Percentiles rank a stretch among this genome's conserved stretches.
Conservation (phyloP, 2,113 vertebrate species). For the Parotia lawesii region DNA sequence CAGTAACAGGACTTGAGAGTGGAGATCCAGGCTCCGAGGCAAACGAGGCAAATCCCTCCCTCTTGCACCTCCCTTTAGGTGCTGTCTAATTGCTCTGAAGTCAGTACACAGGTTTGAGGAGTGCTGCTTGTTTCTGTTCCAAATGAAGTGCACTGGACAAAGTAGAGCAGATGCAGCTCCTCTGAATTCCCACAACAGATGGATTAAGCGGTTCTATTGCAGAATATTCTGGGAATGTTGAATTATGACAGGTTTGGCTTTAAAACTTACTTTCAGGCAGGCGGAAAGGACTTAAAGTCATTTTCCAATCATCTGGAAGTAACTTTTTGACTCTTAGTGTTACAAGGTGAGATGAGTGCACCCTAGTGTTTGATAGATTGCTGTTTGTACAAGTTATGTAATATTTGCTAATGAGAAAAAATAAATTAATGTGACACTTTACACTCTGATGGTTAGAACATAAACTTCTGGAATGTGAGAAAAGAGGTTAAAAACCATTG, state of each 20-base stretch:
- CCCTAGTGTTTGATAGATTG: not conserved
- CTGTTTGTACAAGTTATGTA: not conserved
- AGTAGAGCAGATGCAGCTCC: not conserved
- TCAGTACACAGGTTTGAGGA: not conserved
- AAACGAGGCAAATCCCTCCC: not conserved
- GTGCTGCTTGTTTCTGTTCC: not conserved
- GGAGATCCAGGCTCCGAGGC: not conserved
- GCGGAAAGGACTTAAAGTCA: not conserved
- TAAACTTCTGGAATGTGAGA: not conserved
- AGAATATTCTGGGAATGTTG: not conserved
- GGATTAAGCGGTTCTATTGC: not conserved
- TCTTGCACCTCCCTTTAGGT: not conserved
- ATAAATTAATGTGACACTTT: not conserved
- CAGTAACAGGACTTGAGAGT: not conserved
- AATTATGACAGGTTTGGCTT: not conserved
- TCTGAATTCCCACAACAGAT: slow-evolving; percentile 13
- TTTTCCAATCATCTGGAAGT: not conserved
- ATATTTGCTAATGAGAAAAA: not conserved
- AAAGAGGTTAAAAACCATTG: not conserved
- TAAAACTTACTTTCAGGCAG: not conserved
- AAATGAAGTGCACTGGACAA: not conserved
- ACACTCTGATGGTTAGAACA: not conserved
- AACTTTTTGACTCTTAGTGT: not conserved
- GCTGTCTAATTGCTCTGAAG: not conserved
- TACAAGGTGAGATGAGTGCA: not conserved